Percentiles rank a stretch among this genome's conserved stretches.
These are phyloP conservation scores for Griposia aprilina DNA, from an alignment of 2,888 invertebrate genomes.

Conservation along the genomic window DNA sequence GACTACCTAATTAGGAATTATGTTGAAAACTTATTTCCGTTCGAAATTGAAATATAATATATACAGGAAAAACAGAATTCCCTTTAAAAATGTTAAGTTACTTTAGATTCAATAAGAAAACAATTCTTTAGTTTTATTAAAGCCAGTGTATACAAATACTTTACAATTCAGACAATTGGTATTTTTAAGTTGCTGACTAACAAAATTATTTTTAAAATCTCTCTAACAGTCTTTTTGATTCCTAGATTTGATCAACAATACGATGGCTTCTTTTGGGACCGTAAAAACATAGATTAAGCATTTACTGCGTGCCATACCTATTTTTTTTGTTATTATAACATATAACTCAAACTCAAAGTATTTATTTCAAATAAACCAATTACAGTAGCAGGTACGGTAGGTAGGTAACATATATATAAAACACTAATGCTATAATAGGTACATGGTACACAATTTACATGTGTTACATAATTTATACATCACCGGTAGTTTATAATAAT, in stretches of 20 bases:
- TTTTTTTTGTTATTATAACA: background rate
- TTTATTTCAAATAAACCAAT: no score
- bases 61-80: background rate
- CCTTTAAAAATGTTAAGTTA: background rate
- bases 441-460: background rate
- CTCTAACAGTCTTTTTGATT: no score
- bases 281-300: background rate
- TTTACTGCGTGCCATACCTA: background rate
- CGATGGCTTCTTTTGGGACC: no score
- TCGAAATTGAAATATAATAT: background rate
- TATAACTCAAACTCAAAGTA: no score
- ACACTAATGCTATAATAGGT: background rate
- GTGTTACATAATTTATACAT: background rate
- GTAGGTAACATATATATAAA: background rate
- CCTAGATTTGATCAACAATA: no score
- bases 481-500: slow-evolving; percentile 1
- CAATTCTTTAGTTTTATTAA: no score
- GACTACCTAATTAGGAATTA: background rate
- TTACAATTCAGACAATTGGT: no score
- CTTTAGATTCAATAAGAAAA: no score
- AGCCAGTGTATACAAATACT: no score
- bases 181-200: no score
- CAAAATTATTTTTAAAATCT: no score
- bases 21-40: slow-evolving; percentile 10
- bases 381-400: no score